Evolutionary conservation across 2,888 invertebrate genomes (phyloP).

Genomic region (Caenorhabditis wallacei): DNA sequence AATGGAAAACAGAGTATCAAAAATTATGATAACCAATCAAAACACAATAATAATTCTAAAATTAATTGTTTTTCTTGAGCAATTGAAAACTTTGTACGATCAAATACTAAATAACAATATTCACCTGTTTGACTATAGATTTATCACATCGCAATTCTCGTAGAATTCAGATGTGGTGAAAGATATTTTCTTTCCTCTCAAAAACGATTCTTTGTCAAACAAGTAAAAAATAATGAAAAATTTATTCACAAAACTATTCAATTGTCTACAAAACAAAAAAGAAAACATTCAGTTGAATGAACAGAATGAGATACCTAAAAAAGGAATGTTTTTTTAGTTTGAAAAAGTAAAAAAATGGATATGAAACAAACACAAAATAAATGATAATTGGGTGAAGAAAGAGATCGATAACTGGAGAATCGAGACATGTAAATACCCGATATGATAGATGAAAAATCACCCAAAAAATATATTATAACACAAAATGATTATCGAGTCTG

Average conservation of each 20-base stretch:
- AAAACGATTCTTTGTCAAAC: too few species aligned
- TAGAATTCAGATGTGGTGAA: too few species aligned
- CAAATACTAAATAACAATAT: too few species aligned
- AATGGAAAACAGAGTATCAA: too few species aligned
- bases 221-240: too few species aligned
- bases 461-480: background rate
- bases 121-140: too few species aligned
- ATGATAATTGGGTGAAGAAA: background rate
- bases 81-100: too few species aligned
- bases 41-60: too few species aligned
- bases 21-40: too few species aligned
- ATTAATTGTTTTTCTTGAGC: too few species aligned
- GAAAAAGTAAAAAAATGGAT: constrained; percentile 13
- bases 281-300: constrained; percentile 10
- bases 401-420: constrained; percentile 13
- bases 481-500: constrained; percentile 30
- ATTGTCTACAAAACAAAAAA: constrained; percentile 22
- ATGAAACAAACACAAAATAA: background rate
- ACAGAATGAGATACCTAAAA: constrained; percentile 43
- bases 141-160: too few species aligned
- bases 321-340: constrained; percentile 19
- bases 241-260: background rate
- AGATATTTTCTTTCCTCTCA: too few species aligned
- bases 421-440: constrained; percentile 21
- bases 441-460: background rate